Conservation (phyloP, 2,888 invertebrate species). For the Strigamia maritima region DNA sequence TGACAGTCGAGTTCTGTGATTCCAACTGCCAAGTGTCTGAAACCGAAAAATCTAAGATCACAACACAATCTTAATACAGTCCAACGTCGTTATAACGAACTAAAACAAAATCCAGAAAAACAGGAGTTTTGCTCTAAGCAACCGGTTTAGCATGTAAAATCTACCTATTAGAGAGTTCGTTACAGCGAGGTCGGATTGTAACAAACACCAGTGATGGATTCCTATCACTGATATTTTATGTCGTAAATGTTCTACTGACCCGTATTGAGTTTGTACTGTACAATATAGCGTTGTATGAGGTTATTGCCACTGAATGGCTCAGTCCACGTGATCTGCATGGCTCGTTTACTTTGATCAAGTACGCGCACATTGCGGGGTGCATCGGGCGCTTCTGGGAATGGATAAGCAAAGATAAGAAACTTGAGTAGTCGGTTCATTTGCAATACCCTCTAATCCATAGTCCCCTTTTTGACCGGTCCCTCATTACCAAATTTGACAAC, state of each 20-base stretch:
- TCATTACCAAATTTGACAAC: conserved; percentile 8
- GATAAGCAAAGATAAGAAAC: conserved; percentile 5
- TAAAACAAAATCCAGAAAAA: too few species aligned
- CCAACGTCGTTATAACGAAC: too few species aligned
- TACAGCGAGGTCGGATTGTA: too few species aligned
- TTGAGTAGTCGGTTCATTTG: background rate
- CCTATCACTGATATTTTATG: too few species aligned
- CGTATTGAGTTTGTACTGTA: conserved; percentile 76
- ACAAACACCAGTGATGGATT: too few species aligned
- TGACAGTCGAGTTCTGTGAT: conserved; percentile 38
- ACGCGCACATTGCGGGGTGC: conserved; percentile 84
- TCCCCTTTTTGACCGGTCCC: background rate
- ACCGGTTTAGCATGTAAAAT: too few species aligned
- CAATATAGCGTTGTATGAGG: conserved; percentile 80
- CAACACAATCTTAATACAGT: too few species aligned
- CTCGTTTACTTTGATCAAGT: conserved; percentile 83
- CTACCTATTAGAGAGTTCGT: too few species aligned
- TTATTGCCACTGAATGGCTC: conserved; percentile 90
- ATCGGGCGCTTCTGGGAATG: conserved; percentile 71
- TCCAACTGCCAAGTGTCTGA: conserved; percentile 39
- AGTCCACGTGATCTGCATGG: conserved; percentile 89
- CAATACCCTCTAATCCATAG: background rate
- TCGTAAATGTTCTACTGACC: conserved; percentile 47
- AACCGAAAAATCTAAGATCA: too few species aligned
- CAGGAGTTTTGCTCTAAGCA: too few species aligned